phyloP scores from a whole-genome alignment of 2,888 invertebrate species.

The Pollenia angustigena region DNA sequence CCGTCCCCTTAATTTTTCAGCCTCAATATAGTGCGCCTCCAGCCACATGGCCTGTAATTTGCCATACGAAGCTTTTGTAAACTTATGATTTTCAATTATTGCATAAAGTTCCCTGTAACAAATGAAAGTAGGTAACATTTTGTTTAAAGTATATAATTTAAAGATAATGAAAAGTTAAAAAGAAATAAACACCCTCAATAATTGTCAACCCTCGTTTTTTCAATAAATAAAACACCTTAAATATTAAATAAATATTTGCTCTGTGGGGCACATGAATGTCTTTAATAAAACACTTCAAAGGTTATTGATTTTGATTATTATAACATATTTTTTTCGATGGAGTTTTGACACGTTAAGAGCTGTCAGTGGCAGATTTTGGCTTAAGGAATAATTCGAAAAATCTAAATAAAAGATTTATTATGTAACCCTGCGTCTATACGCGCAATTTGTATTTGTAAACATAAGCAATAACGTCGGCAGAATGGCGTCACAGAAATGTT shows the following conservation, averaged over 20 bases:
- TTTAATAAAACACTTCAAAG: constrained; percentile 20
- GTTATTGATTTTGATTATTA: constrained; percentile 44
- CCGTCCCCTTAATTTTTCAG: constrained; percentile 94
- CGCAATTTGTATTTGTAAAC: no score
- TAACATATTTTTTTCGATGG: background rate
- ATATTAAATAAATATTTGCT: constrained; percentile 52
- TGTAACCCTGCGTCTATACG: no score
- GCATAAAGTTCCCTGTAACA: constrained; percentile 90
- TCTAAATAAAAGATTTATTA: constrained; percentile 28
- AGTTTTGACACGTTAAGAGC: constrained; percentile 19
- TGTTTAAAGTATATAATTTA: constrained; percentile 44
- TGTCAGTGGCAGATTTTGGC: constrained; percentile 48
- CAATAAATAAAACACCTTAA: constrained; percentile 50
- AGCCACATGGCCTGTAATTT: constrained; percentile 97
- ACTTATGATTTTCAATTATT: constrained; percentile 95
- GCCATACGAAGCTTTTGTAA: constrained; percentile 94
- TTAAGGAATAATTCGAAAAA: constrained; percentile 21
- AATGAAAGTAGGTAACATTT: constrained; percentile 40
- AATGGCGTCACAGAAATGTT: no score
- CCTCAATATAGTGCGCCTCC: constrained; percentile 96
- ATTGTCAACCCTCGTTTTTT: constrained; percentile 54
- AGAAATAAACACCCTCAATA: constrained; percentile 45
- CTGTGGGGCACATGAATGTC: constrained; percentile 28
- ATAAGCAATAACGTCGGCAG: no score
- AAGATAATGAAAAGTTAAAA: background rate